Base-by-base conservation (phyloP, 64 coral and sea anemone genomes). In the Pocillopora verrucosa region DNA sequence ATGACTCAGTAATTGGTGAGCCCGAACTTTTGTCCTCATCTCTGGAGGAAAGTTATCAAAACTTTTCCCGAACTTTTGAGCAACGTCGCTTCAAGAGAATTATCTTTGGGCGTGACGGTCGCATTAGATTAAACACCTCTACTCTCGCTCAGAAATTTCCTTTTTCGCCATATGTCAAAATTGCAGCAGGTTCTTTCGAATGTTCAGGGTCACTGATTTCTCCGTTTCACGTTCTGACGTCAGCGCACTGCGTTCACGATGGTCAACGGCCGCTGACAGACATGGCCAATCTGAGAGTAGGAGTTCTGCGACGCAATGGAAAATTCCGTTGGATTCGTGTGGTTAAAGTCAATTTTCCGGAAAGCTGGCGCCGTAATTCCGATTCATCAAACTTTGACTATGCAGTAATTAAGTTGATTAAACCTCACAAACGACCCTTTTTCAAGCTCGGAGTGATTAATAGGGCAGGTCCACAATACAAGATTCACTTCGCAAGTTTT, bases 211-310 rank as follows among this genome's bases (percentile, higher is more conserved):
- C 91, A 12, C 38, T 94, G 1, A 97, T 97, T 13, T 97, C 95
- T 14, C 67, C 11, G 16, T 22, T 59, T 22, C 95, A 97, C 60
- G 88, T 93, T 19, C 72, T 97, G 2, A 88, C 92, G 16, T 89
- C 95, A 9, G 95, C 95, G 16, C 95, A 97, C 58, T 97, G 95
- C 24, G 64, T 97, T 67, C 95, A 97, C 45, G 68, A 97, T 56
- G 92, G 88, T 12, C 89, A 58, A 30, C 83, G 79, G 5, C 90
- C 67, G 11, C 81, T 97, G 9, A 67, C 51, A 1, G 68, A 76
- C 15, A 93, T 88, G n/a, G 41, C 75, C 6, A 61, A 62, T 11
- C 45, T 97, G 14, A 78, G 59, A 56, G 95, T 97, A 9, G 95
- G 88, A 37, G 77, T 94, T 60, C 79, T 97, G 5, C 80, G 87